These are phyloP conservation scores for Stegodyphus mimosarum DNA, from an alignment of 1,140 invertebrate genomes.

Conservation along the genomic window DNA sequence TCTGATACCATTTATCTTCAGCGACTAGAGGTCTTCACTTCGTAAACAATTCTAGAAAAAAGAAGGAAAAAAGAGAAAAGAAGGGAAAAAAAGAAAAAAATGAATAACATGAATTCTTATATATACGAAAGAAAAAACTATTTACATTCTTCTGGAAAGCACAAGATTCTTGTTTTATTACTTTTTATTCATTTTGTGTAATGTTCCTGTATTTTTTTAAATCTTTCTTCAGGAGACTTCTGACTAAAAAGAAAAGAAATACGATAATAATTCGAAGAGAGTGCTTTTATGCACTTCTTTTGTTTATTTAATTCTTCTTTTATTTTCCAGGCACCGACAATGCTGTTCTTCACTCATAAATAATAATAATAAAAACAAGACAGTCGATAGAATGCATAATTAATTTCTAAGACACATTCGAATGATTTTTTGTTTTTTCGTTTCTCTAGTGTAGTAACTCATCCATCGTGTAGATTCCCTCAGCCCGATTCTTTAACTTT, in stretches of 20 bases:
- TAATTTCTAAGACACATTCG: constrained; percentile 42
- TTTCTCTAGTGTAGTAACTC: no score
- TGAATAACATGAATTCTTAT: no score
- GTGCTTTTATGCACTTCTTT: constrained; percentile 25
- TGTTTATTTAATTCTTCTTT: constrained; percentile 18
- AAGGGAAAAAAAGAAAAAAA: no score
- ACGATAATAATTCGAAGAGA: background rate
- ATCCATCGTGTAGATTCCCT: no score
- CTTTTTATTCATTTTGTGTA: constrained; percentile 8
- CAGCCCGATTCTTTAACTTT: no score
- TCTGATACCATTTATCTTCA: background rate
- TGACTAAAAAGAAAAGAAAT: background rate
- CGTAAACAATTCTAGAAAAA: no score
- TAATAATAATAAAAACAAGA: constrained; percentile 24
- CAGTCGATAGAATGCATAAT: constrained; percentile 40
- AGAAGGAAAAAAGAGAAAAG: no score
- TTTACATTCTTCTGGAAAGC: no score
- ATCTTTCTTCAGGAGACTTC: background rate
- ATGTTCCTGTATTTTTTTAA: constrained; percentile 20
- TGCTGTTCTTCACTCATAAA: constrained; percentile 30
- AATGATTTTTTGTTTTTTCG: constrained; percentile 15
- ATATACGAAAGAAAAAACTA: no score
- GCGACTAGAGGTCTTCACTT: no score
- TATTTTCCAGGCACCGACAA: background rate
- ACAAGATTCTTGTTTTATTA: background rate